Evolutionary conservation across 2,888 invertebrate genomes (phyloP).

Genomic region (Sepiola atlantica): DNA sequence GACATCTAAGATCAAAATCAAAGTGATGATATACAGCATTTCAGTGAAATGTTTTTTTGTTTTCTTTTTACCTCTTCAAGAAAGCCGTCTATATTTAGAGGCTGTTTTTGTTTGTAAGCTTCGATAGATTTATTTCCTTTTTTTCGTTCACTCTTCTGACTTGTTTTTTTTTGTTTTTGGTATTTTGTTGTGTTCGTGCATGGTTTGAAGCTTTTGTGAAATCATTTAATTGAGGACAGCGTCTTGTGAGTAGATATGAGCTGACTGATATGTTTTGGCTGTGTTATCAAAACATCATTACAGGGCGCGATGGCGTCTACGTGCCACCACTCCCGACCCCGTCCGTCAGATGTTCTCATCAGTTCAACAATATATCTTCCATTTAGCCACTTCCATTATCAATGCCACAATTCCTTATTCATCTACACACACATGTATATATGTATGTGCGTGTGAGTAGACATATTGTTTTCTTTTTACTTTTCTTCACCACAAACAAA

Average conservation of each 20-base stretch:
- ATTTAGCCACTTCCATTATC: conserved; percentile 8
- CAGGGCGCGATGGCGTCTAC: background rate
- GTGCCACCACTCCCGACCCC: too few relatives aligned
- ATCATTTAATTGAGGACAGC: conserved; percentile 32
- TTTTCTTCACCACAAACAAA: too few relatives aligned
- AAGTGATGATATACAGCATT: background rate
- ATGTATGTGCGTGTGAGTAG: too few relatives aligned
- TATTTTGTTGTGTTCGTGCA: too few relatives aligned
- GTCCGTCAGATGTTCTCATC: background rate
- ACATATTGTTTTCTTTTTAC: too few relatives aligned
- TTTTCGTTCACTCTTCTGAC: background rate
- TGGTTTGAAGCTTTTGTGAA: background rate
- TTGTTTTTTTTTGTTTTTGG: background rate
- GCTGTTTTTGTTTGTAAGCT: background rate
- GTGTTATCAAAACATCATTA: conserved; percentile 32
- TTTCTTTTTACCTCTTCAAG: background rate
- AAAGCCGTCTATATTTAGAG: background rate
- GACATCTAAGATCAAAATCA: background rate
- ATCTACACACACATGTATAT: background rate
- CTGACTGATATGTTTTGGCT: conserved; percentile 8
- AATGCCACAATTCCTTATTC: background rate
- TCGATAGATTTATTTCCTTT: background rate
- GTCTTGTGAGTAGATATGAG: conserved; percentile 8
- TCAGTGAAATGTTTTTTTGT: background rate
- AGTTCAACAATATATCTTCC: background rate